Base-by-base conservation (phyloP, 2,113 vertebrate genomes). In the Scytalopus superciliaris region DNA sequence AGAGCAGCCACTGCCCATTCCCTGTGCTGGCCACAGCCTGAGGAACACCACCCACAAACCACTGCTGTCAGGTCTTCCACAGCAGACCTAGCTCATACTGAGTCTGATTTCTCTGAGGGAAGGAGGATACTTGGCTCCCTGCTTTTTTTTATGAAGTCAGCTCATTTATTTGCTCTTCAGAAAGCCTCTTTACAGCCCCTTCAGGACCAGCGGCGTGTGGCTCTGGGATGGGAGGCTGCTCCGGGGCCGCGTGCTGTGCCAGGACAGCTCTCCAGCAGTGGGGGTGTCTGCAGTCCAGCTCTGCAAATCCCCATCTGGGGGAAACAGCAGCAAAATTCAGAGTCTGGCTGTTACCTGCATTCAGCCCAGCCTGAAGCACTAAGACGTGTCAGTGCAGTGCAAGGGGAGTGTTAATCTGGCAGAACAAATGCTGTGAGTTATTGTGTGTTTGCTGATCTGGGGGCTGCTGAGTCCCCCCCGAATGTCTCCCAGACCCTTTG, bases 161-260 rank as follows among this genome's bases (percentile, higher is more conserved):
- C 84, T 75, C 47, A 28, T 86, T 93, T 89, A 89, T 91, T 89
- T 91, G 74, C 78, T 76, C 66, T 75, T 78, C 2, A 24, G 56
- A 72, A 96, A 40, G 31, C 18, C 60, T 72, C 69, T 95, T 94
- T 85, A 60, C 52, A 49, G 80, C 87, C 69, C 70, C 81, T 87
- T 72, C 68, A 84, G 91, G 89, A 64, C 33, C 50, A 7, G 59
- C 33, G 22, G 63, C 1, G 1, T 86, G 87, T 17, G 24, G 67
- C 62, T 64, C 24, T 62, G 84, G 84, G 59, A 8, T 37, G 63
- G 79, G 42, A 59, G 53, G 42, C 55, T 8, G 8, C 59, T 83
- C 40, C 0, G 0, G 62, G 68, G 78, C 76, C 3, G 3, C 0
- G 4, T 24, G 60, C 66, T 25, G 47, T 79, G 84, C 69, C 66